Evolutionary conservation across 2,888 invertebrate genomes (phyloP).

Genomic region (Alsophila aescularia): DNA sequence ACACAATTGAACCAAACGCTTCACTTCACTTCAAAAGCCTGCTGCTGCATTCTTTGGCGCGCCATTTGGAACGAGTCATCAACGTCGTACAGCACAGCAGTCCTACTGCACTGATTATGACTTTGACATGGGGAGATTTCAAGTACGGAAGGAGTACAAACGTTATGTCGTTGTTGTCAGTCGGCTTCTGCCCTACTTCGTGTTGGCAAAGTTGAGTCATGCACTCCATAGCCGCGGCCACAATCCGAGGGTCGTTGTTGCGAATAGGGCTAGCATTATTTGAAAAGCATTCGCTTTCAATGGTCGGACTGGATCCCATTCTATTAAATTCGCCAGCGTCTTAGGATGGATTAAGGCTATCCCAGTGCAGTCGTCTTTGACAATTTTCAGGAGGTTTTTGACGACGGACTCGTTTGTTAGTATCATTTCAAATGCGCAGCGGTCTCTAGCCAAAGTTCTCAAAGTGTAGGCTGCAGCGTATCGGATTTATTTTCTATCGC

Average conservation of each 20-base stretch:
- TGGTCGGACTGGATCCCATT: slow-evolving; percentile 63
- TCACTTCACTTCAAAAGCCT: slow-evolving; percentile 57
- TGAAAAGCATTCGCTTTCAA: slow-evolving; percentile 70
- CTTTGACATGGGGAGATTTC: slow-evolving; percentile 44
- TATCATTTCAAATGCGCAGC: slow-evolving; percentile 58
- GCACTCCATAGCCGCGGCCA: slow-evolving; percentile 65
- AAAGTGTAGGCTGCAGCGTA: slow-evolving; percentile 69
- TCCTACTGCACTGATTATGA: slow-evolving; percentile 61
- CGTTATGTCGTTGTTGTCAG: slow-evolving; percentile 67
- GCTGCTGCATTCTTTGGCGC: slow-evolving; percentile 60
- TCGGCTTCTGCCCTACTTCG: slow-evolving; percentile 61
- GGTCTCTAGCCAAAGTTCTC: slow-evolving; percentile 56
- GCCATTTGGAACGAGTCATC: slow-evolving; percentile 73
- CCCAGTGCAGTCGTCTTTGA: slow-evolving; percentile 66
- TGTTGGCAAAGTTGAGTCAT: slow-evolving; percentile 73
- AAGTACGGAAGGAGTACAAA: slow-evolving; percentile 51
- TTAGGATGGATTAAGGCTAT: slow-evolving; percentile 67
- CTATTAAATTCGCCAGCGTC: slow-evolving; percentile 60
- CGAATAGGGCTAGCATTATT: slow-evolving; percentile 60
- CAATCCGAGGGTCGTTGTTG: slow-evolving; percentile 53
- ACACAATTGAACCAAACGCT: slow-evolving; percentile 54
- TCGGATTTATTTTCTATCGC: slow-evolving; percentile 69
- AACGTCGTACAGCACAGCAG: slow-evolving; percentile 66
- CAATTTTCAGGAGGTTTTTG: slow-evolving; percentile 65
- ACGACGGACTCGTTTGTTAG: slow-evolving; percentile 56